These are phyloP conservation scores for Mormyrops attenuatus DNA, from an alignment of 2,797 vertebrate species.

Conservation along the genomic window DNA sequence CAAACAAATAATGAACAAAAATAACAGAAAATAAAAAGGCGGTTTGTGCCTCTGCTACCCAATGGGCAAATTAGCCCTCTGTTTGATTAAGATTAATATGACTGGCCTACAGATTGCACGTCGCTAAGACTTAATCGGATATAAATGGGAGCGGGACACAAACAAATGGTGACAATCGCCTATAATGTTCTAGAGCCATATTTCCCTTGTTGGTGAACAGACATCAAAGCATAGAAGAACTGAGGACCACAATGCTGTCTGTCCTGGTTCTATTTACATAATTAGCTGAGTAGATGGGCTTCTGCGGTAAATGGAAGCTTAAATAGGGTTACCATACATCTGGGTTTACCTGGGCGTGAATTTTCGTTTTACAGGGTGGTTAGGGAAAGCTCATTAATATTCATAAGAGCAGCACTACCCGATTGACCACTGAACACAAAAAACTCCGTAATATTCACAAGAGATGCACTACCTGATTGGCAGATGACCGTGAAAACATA, in stretches of 20 bases:
- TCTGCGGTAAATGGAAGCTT: neutral
- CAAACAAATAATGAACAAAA: constrained; percentile 4
- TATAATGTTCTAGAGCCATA: neutral
- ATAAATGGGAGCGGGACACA: neutral
- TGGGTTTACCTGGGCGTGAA: neutral
- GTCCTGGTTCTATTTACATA: neutral
- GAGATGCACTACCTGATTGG: neutral
- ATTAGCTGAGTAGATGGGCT: neutral
- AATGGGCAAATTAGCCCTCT: neutral
- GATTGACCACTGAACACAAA: too few species aligned
- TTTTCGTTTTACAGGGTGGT: neutral
- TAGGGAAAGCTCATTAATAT: neutral
- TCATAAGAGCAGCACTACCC: too few species aligned
- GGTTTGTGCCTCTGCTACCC: neutral
- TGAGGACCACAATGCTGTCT: neutral
- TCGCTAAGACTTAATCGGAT: neutral
- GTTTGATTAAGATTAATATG: neutral
- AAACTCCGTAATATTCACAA: neutral
- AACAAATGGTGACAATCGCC: neutral
- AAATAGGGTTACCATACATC: neutral
- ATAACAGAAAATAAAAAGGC: neutral
- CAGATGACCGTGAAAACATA: neutral
- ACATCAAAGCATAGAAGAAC: neutral
- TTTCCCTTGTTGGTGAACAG: neutral
- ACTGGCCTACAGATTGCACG: neutral